These are phyloP conservation scores for Plagodis pulveraria DNA, from an alignment of 2,888 invertebrate genomes.

Conservation along the genomic window DNA sequence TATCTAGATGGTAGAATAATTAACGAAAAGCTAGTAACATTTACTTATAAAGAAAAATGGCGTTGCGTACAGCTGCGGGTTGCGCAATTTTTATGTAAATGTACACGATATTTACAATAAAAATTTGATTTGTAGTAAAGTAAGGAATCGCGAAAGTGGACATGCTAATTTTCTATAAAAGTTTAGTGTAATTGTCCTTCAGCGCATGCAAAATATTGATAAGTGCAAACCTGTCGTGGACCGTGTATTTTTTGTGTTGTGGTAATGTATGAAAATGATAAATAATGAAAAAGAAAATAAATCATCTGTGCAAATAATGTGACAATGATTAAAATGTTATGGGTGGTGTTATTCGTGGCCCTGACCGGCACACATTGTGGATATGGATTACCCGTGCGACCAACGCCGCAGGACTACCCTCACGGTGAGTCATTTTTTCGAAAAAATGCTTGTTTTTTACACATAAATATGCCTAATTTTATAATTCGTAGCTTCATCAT, in stretches of 20 bases:
- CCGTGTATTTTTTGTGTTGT: slow-evolving; percentile 82
- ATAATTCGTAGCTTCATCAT: neutral
- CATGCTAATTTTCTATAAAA: slow-evolving; percentile 61
- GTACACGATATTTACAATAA: slow-evolving; percentile 68
- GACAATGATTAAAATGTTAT: slow-evolving; percentile 76
- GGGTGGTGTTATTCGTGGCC: slow-evolving; percentile 80
- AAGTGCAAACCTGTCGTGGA: slow-evolving; percentile 76
- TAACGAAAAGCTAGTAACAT: no score
- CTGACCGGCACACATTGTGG: slow-evolving; percentile 72
- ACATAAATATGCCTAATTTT: slow-evolving; percentile 2
- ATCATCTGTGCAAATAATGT: slow-evolving; percentile 79
- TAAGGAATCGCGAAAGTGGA: slow-evolving; percentile 54
- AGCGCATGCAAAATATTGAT: slow-evolving; percentile 57
- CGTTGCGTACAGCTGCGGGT: slow-evolving; percentile 82
- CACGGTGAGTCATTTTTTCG: slow-evolving; percentile 71
- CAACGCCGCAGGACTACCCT: slow-evolving; percentile 79
- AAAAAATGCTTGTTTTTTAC: slow-evolving; percentile 54
- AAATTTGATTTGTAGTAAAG: slow-evolving; percentile 62
- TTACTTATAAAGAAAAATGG: slow-evolving; percentile 73
- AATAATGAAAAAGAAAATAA: slow-evolving; percentile 81
- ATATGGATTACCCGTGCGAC: slow-evolving; percentile 74
- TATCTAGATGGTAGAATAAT: no score
- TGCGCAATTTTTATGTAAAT: slow-evolving; percentile 84
- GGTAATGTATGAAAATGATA: slow-evolving; percentile 77
- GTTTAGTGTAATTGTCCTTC: slow-evolving; percentile 54